phyloP scores from a whole-genome alignment of 92 coral and sea anemone species.

The Nematostella vectensis region DNA sequence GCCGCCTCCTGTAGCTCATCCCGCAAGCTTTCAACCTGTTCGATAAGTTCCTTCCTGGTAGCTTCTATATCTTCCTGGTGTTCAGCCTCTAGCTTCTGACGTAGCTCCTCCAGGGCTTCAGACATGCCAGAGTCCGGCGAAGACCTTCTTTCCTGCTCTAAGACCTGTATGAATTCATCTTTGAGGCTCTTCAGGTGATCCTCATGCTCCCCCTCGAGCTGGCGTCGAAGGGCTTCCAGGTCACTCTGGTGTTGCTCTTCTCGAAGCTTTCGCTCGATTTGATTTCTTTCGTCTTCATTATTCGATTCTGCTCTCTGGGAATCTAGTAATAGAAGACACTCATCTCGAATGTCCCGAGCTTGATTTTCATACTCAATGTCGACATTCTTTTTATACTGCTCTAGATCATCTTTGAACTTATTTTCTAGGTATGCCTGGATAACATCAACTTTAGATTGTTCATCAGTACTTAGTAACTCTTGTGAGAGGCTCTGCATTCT shows the following conservation, averaged over 20 bases:
- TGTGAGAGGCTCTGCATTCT: conserved; percentile 43
- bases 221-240: conserved; percentile 48
- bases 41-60: conserved; percentile 40
- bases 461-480: conserved; percentile 54
- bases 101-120: conserved; percentile 10
- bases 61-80: conserved; percentile 48
- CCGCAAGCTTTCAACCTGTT: conserved; percentile 45
- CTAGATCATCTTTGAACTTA: conserved; percentile 57
- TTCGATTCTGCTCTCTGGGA: conserved; percentile 15
- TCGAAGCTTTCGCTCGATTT: neutral
- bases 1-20: conserved; percentile 72
- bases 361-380: conserved; percentile 72
- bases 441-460: conserved; percentile 57
- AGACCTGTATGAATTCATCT: conserved; percentile 33
- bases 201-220: conserved; percentile 53
- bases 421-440: conserved; percentile 53
- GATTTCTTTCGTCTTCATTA: conserved; percentile 13
- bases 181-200: conserved; percentile 41
- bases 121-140: neutral
- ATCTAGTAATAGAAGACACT: conserved; percentile 45
- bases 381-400: conserved; percentile 49
- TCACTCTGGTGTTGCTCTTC: conserved; percentile 46
- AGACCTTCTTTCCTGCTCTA: conserved; percentile 7
- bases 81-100: conserved; percentile 20
- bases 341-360: conserved; percentile 47